Evolutionary conservation across 2,888 invertebrate species (phyloP).

Genomic region (Harpalus rubripes): DNA sequence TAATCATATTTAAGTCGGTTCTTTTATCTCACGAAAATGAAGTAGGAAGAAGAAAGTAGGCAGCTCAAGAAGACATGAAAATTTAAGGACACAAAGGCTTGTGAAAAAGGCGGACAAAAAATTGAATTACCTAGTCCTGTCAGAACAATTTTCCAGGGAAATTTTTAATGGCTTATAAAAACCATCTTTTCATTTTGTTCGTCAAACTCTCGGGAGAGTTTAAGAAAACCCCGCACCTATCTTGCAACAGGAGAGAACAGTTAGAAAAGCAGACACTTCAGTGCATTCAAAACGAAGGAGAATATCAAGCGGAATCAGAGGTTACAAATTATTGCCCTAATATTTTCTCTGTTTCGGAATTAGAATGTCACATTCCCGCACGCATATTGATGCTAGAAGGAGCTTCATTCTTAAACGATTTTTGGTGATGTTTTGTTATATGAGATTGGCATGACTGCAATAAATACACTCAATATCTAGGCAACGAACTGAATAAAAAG

Average conservation of each 20-base stretch:
- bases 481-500: no score
- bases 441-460: no score
- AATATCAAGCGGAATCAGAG: no score
- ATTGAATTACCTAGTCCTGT: slow-evolving; percentile 65
- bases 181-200: slow-evolving; percentile 65
- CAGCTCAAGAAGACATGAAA: slow-evolving; percentile 62
- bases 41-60: slow-evolving; percentile 59
- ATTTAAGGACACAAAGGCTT: slow-evolving; percentile 64
- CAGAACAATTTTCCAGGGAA: slow-evolving; percentile 62
- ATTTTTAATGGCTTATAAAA: slow-evolving; percentile 66
- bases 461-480: no score
- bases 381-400: no score
- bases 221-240: slow-evolving; percentile 56
- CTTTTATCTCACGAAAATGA: slow-evolving; percentile 56
- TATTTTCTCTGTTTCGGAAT: no score
- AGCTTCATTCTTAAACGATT: no score
- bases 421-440: no score
- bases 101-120: slow-evolving; percentile 59
- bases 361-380: no score
- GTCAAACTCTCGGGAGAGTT: slow-evolving; percentile 55
- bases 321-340: no score
- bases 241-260: slow-evolving; percentile 12
- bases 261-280: not conserved
- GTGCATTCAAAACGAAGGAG: not conserved
- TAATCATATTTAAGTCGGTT: slow-evolving; percentile 62